Conservation (phyloP, 1,140 invertebrate genomes). For the Aplysia californica region DNA sequence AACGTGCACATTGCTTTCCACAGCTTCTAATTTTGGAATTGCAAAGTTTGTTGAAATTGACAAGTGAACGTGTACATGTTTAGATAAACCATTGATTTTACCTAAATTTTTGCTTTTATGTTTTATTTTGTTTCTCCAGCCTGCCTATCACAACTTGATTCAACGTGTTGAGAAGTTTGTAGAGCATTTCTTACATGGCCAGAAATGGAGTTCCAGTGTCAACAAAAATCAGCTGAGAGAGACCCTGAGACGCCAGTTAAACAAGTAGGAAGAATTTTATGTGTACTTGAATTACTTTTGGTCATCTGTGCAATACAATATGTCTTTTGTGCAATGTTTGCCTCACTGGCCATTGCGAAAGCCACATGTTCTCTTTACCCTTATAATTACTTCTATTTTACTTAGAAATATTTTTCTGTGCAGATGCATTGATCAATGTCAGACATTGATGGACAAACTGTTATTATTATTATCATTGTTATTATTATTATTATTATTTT, state of each 20-base stretch:
- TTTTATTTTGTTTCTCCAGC: slow-evolving; percentile 70
- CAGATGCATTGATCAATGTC: too few relatives aligned
- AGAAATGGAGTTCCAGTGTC: slow-evolving; percentile 86
- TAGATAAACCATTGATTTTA: too few relatives aligned
- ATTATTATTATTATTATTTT: too few relatives aligned
- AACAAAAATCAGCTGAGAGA: slow-evolving; percentile 95
- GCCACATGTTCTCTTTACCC: too few relatives aligned
- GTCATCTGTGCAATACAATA: not conserved
- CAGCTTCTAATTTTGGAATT: not conserved
- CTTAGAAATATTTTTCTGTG: too few relatives aligned
- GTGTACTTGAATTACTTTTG: not conserved
- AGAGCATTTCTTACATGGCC: slow-evolving; percentile 81
- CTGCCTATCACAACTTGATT: slow-evolving; percentile 92
- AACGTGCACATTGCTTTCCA: not conserved
- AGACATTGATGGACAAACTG: too few relatives aligned
- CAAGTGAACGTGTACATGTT: too few relatives aligned
- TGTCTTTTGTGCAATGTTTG: too few relatives aligned
- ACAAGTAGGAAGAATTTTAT: slow-evolving; percentile 77
- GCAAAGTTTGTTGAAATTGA: not conserved
- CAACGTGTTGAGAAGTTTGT: slow-evolving; percentile 91
- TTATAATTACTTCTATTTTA: too few relatives aligned
- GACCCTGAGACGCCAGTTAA: slow-evolving; percentile 86
- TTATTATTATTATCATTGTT: too few relatives aligned
- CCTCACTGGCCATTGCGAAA: too few relatives aligned
- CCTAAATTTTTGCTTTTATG: not conserved